Evolutionary conservation across 2,797 vertebrate species (phyloP).

Genomic region (Molossus molossus): DNA sequence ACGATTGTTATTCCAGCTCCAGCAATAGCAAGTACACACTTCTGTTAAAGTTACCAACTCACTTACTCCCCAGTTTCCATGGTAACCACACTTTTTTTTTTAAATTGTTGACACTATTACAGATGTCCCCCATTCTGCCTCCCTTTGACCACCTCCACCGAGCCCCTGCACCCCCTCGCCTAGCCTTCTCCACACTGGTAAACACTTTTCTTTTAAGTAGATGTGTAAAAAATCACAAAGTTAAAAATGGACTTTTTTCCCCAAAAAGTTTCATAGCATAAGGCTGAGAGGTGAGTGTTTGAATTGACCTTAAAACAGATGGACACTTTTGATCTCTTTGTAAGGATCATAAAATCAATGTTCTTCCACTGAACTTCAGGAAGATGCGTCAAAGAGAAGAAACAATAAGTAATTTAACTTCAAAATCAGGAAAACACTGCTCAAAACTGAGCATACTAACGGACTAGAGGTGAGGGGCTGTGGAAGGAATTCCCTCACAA

Average conservation of each 20-base stretch:
- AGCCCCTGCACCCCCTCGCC: background rate
- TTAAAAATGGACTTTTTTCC: constrained; percentile 53
- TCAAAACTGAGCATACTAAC: background rate
- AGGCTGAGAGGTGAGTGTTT: background rate
- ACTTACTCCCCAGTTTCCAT: constrained; percentile 63
- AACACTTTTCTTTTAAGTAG: background rate
- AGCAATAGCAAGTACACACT: background rate
- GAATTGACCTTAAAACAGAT: constrained; percentile 22
- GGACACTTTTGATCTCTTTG: background rate
- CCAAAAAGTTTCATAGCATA: constrained; percentile 4
- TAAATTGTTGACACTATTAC: background rate
- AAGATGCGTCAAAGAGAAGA: constrained; percentile 47
- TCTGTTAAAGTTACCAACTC: constrained; percentile 61
- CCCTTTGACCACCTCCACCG: background rate
- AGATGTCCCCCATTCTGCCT: background rate
- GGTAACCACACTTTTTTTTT: constrained; percentile 8
- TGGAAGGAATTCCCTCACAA: constrained; percentile 51
- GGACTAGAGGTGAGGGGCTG: background rate
- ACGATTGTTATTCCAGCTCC: constrained; percentile 48
- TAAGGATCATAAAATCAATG: background rate
- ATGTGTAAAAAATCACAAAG: constrained; percentile 60
- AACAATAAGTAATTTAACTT: constrained; percentile 24
- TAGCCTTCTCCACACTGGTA: background rate
- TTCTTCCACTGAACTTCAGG: background rate
- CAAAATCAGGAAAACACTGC: constrained; percentile 34